Evolutionary conservation across 1,140 invertebrate genomes (phyloP), one percentile per base, ranked within the genome.

Genomic region (Tetraneura akinire): DNA sequence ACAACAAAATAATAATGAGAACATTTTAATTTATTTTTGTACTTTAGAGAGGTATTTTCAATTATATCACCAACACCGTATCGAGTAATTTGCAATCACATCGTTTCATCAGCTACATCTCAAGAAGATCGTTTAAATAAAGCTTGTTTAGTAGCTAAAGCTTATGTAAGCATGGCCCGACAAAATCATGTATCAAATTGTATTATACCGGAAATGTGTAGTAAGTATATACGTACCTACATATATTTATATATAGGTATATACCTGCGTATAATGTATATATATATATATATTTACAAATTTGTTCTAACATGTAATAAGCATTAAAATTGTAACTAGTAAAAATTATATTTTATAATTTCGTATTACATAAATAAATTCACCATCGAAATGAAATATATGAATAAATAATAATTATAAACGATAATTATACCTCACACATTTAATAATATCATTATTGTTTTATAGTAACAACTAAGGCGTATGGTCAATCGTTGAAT

Each of bases 91-190:
- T 76, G 71, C 8, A 76, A 76, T 13, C 51, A 76, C 14, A 55
- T 76, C 11, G 51, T 76, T 55, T 76, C 71, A 42, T 21, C 37
- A 5, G 51, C 32, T 76, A 18, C 18, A 37, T 76, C 71, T 53
- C 10, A 53, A 42, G 9, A 57, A 57, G 71, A 76, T 10, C 8
- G 6, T 10, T 13, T 76, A n/a, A 9, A 76, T 26, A 76, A 55
- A 11, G 71, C 71, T 57, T 76, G 71, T 76, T 42, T 76, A 57
- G 71, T 57, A 4, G 32, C 51, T 4, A 76, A 57, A 76, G 51
- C 71, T 14, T 76, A 42, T 8, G 53, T 55, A 14, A 57, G 18
- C 4, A 55, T 42, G 53, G 71, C 51, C 0, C n/a, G 9, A 76
- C 21, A 76, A 23, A 57, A 76, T 3, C 9, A 8, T 57, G n/a